Evolutionary conservation across 2,797 vertebrate species (phyloP), one percentile per base, ranked within the genome.

Genomic region (Thripadectes ignobilis): DNA sequence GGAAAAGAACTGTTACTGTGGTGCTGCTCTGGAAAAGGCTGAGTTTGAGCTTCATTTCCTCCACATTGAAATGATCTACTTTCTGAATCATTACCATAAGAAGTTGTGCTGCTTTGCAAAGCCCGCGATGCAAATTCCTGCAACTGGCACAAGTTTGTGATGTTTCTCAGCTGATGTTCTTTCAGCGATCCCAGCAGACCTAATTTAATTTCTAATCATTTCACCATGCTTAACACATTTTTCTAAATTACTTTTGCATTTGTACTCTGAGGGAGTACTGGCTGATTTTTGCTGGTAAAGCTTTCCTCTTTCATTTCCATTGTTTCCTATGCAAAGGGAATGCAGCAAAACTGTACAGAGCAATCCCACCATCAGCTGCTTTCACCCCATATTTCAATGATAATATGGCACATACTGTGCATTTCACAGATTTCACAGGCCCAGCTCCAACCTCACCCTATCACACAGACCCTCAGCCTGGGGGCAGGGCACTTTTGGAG

Each of bases 101-200:
- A 88, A 93, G 87, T 78, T 95, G 66, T 85, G 89, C 92, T 88
- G 91, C 77, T 93, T 66, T 92, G 91, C 68, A 89, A 92, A 96
- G 77, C 69, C 76, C 54, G 20, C 1, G 36, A 95, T 85, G 79
- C 79, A 85, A 95, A 93, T 90, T 90, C 90, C 81, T 92, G 89
- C 85, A 93, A 74, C 81, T 81, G 39, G 14, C 78, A 52, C 43
- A 86, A 86, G 89, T 92, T 73, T 85, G 89, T 80, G 88, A 92
- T 84, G 92, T 81, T 96, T 88, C 93, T 95, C 92, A 95, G 85
- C 88, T 96, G 92, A 96, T 85, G 93, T 83, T 95, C 77, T 91
- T 95, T 95, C 94, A 96, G 93, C n/a, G 3, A 78, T 94, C 86
- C 90, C 90, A 84, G 91, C 7, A 97, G 88, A 90, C 85, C 76